Evolutionary conservation across 2,113 vertebrate species (phyloP).

Genomic region (Dipodomys stephensi): DNA sequence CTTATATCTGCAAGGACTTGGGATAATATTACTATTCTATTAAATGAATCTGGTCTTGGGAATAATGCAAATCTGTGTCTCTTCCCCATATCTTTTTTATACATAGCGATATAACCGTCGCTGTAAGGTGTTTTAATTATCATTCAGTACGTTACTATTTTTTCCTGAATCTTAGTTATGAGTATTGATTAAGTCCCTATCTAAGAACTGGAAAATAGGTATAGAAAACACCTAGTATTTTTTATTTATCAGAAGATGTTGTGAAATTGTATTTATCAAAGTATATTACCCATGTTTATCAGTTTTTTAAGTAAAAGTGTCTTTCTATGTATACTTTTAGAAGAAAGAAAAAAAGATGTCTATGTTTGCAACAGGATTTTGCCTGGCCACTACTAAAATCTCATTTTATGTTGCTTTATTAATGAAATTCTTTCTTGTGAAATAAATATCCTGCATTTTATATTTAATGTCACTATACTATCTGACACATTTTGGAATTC

Average conservation of each 20-base stretch:
- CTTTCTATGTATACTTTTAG: neutral
- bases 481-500: neutral
- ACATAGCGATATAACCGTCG: neutral
- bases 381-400: neutral
- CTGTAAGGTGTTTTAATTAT: neutral
- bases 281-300: neutral
- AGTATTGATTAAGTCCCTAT: neutral
- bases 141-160: too few species aligned
- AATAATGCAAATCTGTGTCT: neutral
- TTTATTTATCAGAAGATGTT: too few species aligned
- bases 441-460: slow-evolving; percentile 20
- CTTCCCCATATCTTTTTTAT: neutral
- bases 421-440: neutral
- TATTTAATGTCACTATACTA: neutral
- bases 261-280: neutral
- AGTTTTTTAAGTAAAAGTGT: neutral
- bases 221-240: neutral
- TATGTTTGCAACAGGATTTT: neutral
- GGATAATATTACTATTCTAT: neutral
- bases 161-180: too few species aligned
- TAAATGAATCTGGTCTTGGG: neutral
- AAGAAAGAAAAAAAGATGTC: neutral
- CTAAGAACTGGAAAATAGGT: neutral
- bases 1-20: neutral
- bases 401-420: slow-evolving; percentile 16